Conservation (phyloP, 2,113 vertebrate species). For the Merops nubicus region DNA sequence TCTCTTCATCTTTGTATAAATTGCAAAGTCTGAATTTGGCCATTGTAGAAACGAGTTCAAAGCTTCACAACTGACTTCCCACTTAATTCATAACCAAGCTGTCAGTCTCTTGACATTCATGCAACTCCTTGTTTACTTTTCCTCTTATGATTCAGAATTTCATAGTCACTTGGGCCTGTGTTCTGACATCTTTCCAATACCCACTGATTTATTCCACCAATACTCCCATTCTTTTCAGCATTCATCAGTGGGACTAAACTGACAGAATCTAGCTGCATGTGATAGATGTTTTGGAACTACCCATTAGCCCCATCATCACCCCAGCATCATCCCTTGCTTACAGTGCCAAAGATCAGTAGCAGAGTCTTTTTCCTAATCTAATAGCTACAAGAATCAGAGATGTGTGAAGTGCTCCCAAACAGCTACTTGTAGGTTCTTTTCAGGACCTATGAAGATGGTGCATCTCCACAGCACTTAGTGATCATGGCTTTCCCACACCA, state of each 20-base stretch:
- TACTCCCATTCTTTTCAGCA: background rate
- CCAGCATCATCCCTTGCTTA: background rate
- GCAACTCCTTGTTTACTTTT: background rate
- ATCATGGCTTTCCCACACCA: background rate
- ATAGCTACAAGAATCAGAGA: background rate
- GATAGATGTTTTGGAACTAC: background rate
- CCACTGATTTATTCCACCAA: background rate
- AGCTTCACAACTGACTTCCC: background rate
- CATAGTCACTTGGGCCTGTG: background rate
- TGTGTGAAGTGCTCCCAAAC: background rate
- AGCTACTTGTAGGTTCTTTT: background rate
- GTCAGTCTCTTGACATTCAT: background rate
- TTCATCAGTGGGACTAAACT: background rate
- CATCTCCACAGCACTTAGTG: background rate
- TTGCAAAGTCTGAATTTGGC: background rate
- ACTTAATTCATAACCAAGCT: background rate
- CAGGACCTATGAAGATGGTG: background rate
- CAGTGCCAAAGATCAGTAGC: background rate
- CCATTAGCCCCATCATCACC: background rate
- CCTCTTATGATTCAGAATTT: background rate
- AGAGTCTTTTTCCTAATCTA: background rate
- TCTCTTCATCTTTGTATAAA: constrained; percentile 11
- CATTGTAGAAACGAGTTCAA: background rate
- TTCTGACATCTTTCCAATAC: background rate
- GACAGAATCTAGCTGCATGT: background rate